Conservation (phyloP, 2,888 invertebrate species). For the Syrista parreyssii region DNA sequence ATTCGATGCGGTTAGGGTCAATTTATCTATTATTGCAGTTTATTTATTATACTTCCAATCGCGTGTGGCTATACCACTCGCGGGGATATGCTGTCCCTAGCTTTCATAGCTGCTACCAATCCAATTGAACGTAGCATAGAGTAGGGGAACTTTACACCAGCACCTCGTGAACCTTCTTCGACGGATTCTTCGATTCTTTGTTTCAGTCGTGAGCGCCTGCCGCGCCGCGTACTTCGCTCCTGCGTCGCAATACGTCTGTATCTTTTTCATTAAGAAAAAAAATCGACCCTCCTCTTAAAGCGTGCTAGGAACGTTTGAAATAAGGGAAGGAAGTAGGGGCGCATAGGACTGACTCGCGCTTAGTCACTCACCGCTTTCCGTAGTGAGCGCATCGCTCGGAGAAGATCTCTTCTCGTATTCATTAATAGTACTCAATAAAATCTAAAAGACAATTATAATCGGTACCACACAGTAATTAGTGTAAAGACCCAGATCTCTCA, state of each 20-base stretch:
- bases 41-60: constrained; percentile 54
- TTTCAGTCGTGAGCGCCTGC: constrained; percentile 57
- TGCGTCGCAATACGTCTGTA: not conserved
- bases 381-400: not conserved
- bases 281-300: not conserved
- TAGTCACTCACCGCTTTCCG: not conserved
- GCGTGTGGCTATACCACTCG: constrained; percentile 8
- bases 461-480: not conserved
- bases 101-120: constrained; percentile 1
- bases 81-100: constrained; percentile 13
- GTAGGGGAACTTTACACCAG: not conserved
- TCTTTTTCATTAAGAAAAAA: not conserved
- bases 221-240: constrained; percentile 45
- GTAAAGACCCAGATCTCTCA: not conserved
- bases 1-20: constrained; percentile 60
- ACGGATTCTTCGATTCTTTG: constrained; percentile 20
- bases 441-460: not conserved
- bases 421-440: not conserved
- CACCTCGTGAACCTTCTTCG: not conserved
- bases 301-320: not conserved
- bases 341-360: not conserved
- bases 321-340: not conserved
- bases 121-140: not conserved
- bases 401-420: not conserved
- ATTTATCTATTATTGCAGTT: constrained; percentile 62